Evolutionary conservation across 2,888 invertebrate genomes (phyloP), one percentile per base, ranked within the genome.

Genomic region (Cheilosia vulpina): DNA sequence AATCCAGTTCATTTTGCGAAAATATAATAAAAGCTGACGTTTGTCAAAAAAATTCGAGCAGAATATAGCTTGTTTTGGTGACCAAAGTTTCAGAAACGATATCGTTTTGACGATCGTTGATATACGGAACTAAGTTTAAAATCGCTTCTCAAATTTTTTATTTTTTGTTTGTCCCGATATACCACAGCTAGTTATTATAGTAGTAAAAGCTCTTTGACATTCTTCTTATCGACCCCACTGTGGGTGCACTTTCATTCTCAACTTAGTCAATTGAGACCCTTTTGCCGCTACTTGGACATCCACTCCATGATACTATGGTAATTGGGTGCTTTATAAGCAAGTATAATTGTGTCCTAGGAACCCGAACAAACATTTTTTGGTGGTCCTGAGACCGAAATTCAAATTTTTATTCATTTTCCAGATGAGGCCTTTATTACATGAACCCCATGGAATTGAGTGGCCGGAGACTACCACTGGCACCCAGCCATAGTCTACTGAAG

Each of bases 281-380:
- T 58, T 43, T 58, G 17, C 24, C 47, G 45, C 27, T 47, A 50
- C 60, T 47, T 47, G 47, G 53, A 5, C 75, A 27, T 76, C 71
- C 71, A 79, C 60, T 60, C 57, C 19, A 52, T 53, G 68, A 62
- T 81, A 68, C 85, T 53, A 43, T 69, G 55, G 72, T 81, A 85
- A 85, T 81, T 81, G 81, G 85, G 76, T 81, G 76, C 85, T 85
- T 85, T 81, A 77, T 77, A 85, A 85, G 72, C 85, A 71, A 77
- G 41, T 63, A 85, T 81, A 85, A 85, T 77, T 85, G 85, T 77
- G 68, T 77, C 52, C 85, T 77, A 65, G 62, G 63, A 79, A 72
- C 66, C 81, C 66, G 60, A 72, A 62, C 62, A 81, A 68, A 72
- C 72, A 81, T 72, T 66, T 76, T 66, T 60, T 13, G 41, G 41